These are phyloP conservation scores for Caenorhabditis sp. DNA, from an alignment of 2,888 invertebrate species.

Conservation along the genomic window DNA sequence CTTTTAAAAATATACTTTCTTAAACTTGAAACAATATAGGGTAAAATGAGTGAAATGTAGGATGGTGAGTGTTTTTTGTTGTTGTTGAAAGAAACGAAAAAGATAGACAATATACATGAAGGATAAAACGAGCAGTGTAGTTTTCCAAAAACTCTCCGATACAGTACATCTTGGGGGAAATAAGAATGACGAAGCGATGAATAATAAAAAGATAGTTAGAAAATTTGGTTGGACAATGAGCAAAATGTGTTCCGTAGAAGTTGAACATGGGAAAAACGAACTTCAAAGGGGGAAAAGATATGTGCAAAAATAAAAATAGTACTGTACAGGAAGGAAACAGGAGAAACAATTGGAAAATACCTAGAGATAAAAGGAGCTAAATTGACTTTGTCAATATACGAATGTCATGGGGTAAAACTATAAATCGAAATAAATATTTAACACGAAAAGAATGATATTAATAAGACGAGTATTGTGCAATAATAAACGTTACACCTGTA, in stretches of 20 bases:
- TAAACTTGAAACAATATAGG: background rate
- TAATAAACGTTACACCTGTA: conserved; percentile 8
- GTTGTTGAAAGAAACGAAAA: background rate
- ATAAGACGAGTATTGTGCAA: conserved; percentile 20
- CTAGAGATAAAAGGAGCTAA: conserved; percentile 19
- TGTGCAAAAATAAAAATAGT: conserved; percentile 17
- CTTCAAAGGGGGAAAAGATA: conserved; percentile 24
- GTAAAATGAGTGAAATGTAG: background rate
- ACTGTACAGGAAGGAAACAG: conserved; percentile 26
- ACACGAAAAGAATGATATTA: conserved; percentile 12
- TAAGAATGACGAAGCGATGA: background rate
- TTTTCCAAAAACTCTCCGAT: background rate
- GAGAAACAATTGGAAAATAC: background rate
- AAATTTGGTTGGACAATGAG: background rate
- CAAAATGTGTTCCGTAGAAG: conserved; percentile 28
- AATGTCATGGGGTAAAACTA: conserved; percentile 31
- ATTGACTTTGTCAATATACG: conserved; percentile 7
- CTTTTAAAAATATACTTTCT: background rate
- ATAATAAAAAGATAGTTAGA: background rate
- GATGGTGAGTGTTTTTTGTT: background rate
- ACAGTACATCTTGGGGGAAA: background rate
- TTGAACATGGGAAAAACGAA: conserved; percentile 25
- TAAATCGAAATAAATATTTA: conserved; percentile 18
- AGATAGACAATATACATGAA: background rate
- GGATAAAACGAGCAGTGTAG: background rate